phyloP scores from a whole-genome alignment of 2,113 vertebrate species.

The Scolopax mira region DNA sequence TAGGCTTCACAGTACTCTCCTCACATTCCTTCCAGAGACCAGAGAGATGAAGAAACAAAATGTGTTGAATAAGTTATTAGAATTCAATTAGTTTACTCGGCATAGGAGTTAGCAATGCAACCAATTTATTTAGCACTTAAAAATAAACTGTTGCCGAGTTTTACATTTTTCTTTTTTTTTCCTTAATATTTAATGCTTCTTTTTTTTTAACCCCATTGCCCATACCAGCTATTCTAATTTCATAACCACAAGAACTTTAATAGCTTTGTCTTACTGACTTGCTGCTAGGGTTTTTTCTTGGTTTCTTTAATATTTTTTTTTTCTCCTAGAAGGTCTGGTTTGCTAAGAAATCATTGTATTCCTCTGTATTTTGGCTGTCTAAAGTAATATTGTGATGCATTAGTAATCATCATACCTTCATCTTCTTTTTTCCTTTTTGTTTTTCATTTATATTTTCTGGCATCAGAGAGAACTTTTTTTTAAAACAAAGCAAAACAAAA shows the following conservation, averaged over 20 bases:
- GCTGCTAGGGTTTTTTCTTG: background rate
- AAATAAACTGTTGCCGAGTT: background rate
- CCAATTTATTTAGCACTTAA: background rate
- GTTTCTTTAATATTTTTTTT: background rate
- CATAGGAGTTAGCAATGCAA: background rate
- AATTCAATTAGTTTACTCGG: background rate
- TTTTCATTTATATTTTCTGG: background rate
- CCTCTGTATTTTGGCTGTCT: background rate
- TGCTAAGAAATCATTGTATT: background rate
- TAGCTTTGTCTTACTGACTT: background rate
- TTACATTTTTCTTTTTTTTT: background rate
- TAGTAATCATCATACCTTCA: background rate
- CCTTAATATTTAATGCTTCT: background rate
- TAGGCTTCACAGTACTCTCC: background rate
- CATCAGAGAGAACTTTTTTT: background rate
- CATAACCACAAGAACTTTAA: background rate
- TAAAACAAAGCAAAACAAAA: no score
- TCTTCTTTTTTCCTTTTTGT: background rate
- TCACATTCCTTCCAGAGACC: background rate
- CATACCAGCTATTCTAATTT: background rate
- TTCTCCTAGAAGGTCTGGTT: background rate
- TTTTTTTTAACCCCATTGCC: fast-evolving
- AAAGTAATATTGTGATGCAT: background rate
- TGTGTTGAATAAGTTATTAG: background rate
- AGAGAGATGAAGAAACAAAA: background rate